A percentile compares a stretch with the other conserved stretches of the same genome.
Evolutionary conservation across 2,888 invertebrate genomes (phyloP).

Genomic region (Gryllus longicercus): DNA sequence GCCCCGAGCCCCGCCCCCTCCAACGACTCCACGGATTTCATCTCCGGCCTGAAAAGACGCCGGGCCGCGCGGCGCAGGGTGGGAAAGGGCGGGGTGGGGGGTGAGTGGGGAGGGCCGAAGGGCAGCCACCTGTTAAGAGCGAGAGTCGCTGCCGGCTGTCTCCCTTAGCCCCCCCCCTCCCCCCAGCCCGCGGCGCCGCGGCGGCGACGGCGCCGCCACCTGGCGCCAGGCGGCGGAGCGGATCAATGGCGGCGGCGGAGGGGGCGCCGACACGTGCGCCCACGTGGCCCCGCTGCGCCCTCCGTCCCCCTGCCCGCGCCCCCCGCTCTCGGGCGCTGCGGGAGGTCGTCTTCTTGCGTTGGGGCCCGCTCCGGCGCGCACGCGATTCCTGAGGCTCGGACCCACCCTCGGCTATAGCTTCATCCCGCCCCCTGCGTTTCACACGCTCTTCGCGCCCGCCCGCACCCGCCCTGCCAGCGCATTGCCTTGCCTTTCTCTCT

Average conservation of each 20-base stretch:
- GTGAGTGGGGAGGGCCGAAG: no score
- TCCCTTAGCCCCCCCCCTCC: neutral
- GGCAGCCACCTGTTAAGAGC: constrained; percentile 1
- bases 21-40: neutral
- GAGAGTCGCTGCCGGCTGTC: neutral
- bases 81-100: no score
- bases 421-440: neutral
- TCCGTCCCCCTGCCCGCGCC: neutral
- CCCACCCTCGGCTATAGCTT: neutral
- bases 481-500: no score
- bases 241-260: neutral
- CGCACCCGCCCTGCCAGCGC: no score
- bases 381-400: neutral
- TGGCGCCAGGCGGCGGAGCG: constrained; percentile 1
- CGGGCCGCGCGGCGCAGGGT: no score
- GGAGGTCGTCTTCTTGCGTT: neutral
- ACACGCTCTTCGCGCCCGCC: no score
- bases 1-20: no score
- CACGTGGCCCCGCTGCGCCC: neutral
- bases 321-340: neutral
- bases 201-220: neutral
- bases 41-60: neutral
- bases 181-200: neutral
- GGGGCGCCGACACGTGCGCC: constrained; percentile 1
- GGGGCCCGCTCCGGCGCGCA: neutral